Percentiles rank a stretch among this genome's conserved stretches.
Evolutionary conservation across 2,113 vertebrate species (phyloP).

Genomic region (Balaeniceps rex): DNA sequence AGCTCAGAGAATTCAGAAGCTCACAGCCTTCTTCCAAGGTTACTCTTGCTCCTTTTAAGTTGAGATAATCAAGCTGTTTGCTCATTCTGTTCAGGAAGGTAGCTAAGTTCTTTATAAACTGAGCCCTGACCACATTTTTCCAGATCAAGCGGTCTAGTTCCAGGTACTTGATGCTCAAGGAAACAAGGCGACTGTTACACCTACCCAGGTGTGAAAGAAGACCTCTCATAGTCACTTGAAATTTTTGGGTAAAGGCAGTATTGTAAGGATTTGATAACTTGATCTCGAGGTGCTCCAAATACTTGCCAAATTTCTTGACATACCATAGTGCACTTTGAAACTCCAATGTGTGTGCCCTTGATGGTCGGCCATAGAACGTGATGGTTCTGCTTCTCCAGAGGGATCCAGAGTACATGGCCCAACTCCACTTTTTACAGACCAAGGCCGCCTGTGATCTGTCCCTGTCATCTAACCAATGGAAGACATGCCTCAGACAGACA

Average conservation of each 20-base stretch:
- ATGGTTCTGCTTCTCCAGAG: conserved; percentile 74
- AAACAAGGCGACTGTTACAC: conserved; percentile 54
- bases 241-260: conserved; percentile 56
- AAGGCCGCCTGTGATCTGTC: conserved; percentile 69
- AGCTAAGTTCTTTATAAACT: conserved; percentile 64
- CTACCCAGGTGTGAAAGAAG: conserved; percentile 66
- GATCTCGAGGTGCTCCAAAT: conserved; percentile 73
- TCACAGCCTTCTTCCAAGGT: conserved; percentile 70
- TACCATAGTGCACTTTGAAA: conserved; percentile 67
- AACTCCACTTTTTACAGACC: conserved; percentile 75
- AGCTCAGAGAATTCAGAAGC: conserved; percentile 67
- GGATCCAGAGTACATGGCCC: conserved; percentile 63
- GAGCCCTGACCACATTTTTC: conserved; percentile 48
- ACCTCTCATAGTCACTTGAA: conserved; percentile 65
- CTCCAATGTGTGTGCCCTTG: conserved; percentile 1
- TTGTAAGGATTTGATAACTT: conserved; percentile 65
- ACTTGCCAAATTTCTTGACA: conserved; percentile 67
- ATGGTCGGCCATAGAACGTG: conserved; percentile 64
- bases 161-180: conserved; percentile 67
- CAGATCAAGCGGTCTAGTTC: conserved; percentile 69
- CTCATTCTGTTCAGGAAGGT: conserved; percentile 68
- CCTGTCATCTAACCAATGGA: conserved; percentile 69
- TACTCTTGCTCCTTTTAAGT: conserved; percentile 69
- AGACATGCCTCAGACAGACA: conserved; percentile 66
- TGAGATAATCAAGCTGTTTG: conserved; percentile 62